Evolutionary conservation across 2,113 vertebrate species (phyloP), one percentile per base, ranked within the genome.

Genomic region (Tamias sibiricus): DNA sequence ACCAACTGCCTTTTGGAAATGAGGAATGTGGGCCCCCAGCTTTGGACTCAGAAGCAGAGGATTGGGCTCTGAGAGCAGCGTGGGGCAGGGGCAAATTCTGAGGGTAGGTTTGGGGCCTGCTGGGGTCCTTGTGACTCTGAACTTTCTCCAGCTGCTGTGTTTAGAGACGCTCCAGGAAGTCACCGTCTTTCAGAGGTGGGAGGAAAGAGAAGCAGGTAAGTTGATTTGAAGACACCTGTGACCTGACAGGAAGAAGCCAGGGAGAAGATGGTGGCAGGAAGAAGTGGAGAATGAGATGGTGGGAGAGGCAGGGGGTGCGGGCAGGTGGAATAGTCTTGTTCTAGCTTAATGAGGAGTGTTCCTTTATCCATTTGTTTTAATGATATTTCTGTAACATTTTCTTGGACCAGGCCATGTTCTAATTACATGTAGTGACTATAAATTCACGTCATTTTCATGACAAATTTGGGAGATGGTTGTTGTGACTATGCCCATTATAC

Each of bases 261-360:
- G 54, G 30, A 42, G 66, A 13, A 54, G 35, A 19, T 0, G 20
- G 37, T 19, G 11, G 30, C 7, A n/a, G 4, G 54, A 68, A 2
- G 57, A 4, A 54, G 64, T 32, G 22, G 40, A 49, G 74, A 8
- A 5, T 22, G 4, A 28, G 13, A 20, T 24, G 9, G 17, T 35
- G 1, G 11, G 3, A 32, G 40, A 75, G 32, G 35, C 54, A 24
- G 22, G 1, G 28, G 24, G 7, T 1, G 22, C 28, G 2, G 54
- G 47, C 2, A 49, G 47, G 47, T 47, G 47, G 1, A 2, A 47
- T 11, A 47, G 47, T n/a, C 1, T 0, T 1, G 6, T 49, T 16
- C 1, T 47, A 47, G 47, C 47, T 47, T 47, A 47, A 47, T 47
- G 10, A 47, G 47, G 47, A 11, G 9, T 47, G 10, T 47, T 47